Conservation (phyloP, 2,113 vertebrate species). For the Mugil cephalus region DNA sequence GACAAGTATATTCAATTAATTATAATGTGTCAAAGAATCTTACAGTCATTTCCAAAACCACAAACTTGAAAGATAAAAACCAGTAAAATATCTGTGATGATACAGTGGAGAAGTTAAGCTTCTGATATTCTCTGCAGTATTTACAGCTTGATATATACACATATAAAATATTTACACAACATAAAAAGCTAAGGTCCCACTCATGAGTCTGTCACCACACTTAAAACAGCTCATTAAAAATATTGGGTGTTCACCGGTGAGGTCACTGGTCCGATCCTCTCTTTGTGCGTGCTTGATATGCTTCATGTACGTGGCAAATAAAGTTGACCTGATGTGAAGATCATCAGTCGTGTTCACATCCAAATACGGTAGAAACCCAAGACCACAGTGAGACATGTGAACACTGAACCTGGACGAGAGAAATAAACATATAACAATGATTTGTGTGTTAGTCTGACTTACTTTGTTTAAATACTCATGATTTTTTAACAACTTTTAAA, state of each 20-base stretch:
- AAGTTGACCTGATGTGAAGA: too few species aligned
- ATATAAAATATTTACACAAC: slow-evolving; percentile 1
- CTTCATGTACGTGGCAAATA: too few species aligned
- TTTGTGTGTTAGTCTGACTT: too few species aligned
- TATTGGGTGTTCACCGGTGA: too few species aligned
- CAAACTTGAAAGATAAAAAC: neutral
- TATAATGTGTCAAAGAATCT: neutral
- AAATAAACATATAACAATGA: neutral
- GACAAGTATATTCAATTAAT: slow-evolving; percentile 15
- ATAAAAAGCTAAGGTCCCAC: too few species aligned
- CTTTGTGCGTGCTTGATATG: too few species aligned
- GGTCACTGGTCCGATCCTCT: too few species aligned
- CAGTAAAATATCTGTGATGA: neutral
- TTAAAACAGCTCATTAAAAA: too few species aligned
- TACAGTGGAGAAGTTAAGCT: neutral
- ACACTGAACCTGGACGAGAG: slow-evolving; percentile 80
- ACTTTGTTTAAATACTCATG: too few species aligned
- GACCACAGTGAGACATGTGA: slow-evolving; percentile 85
- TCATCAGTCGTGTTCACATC: slow-evolving; percentile 72
- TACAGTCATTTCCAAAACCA: neutral
- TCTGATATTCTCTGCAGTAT: neutral
- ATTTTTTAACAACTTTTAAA: too few species aligned
- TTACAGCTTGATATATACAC: slow-evolving; percentile 4
- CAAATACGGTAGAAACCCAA: slow-evolving; percentile 86
- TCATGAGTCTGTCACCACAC: too few species aligned